phyloP scores from a whole-genome alignment of 2,888 invertebrate genomes.

The Eurytoma adleriae region DNA sequence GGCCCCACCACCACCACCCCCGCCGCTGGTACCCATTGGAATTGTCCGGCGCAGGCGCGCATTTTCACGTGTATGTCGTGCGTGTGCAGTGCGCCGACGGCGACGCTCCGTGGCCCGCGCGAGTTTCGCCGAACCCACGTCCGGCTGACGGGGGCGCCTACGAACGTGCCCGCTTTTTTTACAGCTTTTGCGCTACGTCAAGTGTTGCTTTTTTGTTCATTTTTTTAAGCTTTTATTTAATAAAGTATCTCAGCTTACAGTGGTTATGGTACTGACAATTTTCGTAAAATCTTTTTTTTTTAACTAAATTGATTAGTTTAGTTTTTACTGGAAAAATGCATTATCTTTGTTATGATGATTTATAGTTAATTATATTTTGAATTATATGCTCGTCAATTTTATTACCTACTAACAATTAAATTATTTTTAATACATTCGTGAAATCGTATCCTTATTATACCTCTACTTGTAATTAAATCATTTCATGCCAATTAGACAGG shows the following conservation, averaged over 20 bases:
- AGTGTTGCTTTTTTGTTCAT: not conserved
- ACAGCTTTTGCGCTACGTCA: not conserved
- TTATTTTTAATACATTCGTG: not conserved
- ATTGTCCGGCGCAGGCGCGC: constrained; percentile 51
- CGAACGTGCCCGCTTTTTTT: constrained; percentile 59
- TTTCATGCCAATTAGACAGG: constrained; percentile 3
- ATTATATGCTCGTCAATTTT: no score
- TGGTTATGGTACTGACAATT: not conserved
- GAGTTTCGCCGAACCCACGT: constrained; percentile 61
- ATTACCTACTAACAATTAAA: not conserved
- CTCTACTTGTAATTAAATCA: not conserved
- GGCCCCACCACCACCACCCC: constrained; percentile 49
- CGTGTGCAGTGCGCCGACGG: not conserved
- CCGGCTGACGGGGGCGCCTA: constrained; percentile 66
- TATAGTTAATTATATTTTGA: no score
- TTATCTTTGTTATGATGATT: no score
- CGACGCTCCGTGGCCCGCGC: not conserved
- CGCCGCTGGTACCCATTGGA: constrained; percentile 32
- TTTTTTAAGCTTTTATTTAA: not conserved
- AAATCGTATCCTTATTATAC: not conserved
- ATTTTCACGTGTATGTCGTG: constrained; percentile 26
- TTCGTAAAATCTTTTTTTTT: not conserved
- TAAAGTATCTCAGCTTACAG: not conserved
- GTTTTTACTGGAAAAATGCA: no score
- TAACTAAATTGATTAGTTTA: not conserved